Percentiles rank a stretch among this genome's conserved stretches.
Evolutionary conservation across 2,888 invertebrate genomes (phyloP).

Genomic region (Eilema griseolum): DNA sequence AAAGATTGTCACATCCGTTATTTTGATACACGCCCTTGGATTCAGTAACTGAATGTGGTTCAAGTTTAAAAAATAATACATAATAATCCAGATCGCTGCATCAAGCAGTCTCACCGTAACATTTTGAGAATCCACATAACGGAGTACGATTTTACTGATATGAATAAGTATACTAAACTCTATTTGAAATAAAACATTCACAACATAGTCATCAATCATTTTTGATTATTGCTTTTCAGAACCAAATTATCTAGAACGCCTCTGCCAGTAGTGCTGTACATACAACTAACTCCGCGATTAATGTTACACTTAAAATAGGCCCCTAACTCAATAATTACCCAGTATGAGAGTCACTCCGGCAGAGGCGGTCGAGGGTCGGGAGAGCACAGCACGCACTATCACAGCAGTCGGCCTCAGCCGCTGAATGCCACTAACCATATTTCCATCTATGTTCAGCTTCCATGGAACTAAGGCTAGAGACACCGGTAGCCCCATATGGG

Average conservation of each 20-base stretch:
- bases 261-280: slow-evolving; percentile 66
- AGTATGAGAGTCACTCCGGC: slow-evolving; percentile 56
- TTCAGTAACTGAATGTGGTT: slow-evolving; percentile 1
- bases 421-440: slow-evolving; percentile 59
- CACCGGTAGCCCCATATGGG: slow-evolving; percentile 72
- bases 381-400: slow-evolving; percentile 84
- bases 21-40: background rate
- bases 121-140: slow-evolving; percentile 36
- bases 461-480: slow-evolving; percentile 56
- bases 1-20: background rate
- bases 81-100: slow-evolving; percentile 29
- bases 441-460: slow-evolving; percentile 24
- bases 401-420: slow-evolving; percentile 78
- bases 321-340: slow-evolving; percentile 64
- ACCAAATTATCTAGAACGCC: slow-evolving; percentile 54
- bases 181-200: slow-evolving; percentile 38
- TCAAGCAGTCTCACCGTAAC: slow-evolving; percentile 27
- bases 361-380: slow-evolving; percentile 66
- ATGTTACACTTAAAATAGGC: slow-evolving; percentile 75
- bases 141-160: slow-evolving; percentile 40
- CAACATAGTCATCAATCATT: slow-evolving; percentile 36
- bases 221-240: slow-evolving; percentile 55
- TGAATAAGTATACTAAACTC: slow-evolving; percentile 43
- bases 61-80: slow-evolving; percentile 16
- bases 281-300: slow-evolving; percentile 58